A percentile compares a stretch with the other conserved stretches of the same genome.
phyloP scores from a whole-genome alignment of 2,113 vertebrate species.

The Menura novaehollandiae region DNA sequence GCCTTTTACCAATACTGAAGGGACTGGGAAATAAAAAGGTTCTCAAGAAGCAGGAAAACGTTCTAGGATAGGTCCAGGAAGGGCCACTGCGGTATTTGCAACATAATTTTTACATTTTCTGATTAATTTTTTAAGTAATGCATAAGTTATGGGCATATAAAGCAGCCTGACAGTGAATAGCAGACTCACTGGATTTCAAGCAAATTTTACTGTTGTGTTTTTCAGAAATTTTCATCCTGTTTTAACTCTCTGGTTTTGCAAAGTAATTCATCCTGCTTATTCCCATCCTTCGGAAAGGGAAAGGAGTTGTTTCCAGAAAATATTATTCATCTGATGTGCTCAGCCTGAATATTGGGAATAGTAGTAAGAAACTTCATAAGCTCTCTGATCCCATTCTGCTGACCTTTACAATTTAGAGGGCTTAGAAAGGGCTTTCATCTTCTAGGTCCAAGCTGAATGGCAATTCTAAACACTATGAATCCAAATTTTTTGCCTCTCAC shows the following conservation, averaged over 20 bases:
- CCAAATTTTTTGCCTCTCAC: background rate
- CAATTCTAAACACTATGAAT: background rate
- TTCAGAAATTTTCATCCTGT: background rate
- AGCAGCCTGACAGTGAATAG: background rate
- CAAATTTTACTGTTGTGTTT: background rate
- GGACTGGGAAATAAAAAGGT: background rate
- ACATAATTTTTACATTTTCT: background rate
- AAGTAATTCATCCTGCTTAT: background rate
- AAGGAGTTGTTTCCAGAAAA: background rate
- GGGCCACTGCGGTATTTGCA: background rate
- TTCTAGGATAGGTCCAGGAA: background rate
- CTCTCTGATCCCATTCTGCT: background rate
- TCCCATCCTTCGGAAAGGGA: background rate
- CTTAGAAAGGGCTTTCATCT: background rate
- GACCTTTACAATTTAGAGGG: background rate
- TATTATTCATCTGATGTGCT: background rate
- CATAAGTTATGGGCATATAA: background rate
- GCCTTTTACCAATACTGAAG: background rate
- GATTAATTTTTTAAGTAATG: background rate
- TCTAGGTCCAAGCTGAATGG: background rate
- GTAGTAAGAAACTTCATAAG: background rate
- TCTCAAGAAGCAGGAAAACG: background rate
- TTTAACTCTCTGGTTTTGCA: background rate
- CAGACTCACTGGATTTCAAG: background rate
- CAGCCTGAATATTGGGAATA: background rate